Conservation (phyloP, 2,888 invertebrate genomes). For the Orthonevra nobilis region DNA sequence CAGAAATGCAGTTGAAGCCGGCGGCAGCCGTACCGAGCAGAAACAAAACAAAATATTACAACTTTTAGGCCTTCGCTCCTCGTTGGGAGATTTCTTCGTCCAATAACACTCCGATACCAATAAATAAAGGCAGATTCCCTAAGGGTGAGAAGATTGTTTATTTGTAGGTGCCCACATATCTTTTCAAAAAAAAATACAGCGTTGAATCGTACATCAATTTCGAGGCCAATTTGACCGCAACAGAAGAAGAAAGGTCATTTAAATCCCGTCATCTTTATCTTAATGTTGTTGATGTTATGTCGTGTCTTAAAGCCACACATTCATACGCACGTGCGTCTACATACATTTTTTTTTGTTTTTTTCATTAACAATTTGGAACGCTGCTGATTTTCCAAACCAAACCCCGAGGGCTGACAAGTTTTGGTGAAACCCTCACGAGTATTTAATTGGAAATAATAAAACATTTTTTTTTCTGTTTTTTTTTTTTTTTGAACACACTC, state of each 20-base stretch:
- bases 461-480: slow-evolving; percentile 3
- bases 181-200: slow-evolving; percentile 11
- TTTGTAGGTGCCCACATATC: slow-evolving; percentile 11
- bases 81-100: slow-evolving; percentile 49
- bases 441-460: slow-evolving; percentile 46
- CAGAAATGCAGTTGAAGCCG: slow-evolving; percentile 62
- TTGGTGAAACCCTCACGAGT: slow-evolving; percentile 15
- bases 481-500: background rate
- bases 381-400: slow-evolving; percentile 31
- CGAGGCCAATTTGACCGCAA: slow-evolving; percentile 42
- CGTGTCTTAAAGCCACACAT: slow-evolving; percentile 49
- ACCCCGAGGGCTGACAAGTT: slow-evolving; percentile 52
- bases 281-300: slow-evolving; percentile 44
- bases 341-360: slow-evolving; percentile 3
- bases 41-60: slow-evolving; percentile 64
- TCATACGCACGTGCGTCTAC: no score
- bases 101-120: slow-evolving; percentile 57
- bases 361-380: slow-evolving; percentile 35
- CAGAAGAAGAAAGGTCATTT: slow-evolving; percentile 50
- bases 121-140: slow-evolving; percentile 60
- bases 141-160: slow-evolving; percentile 41
- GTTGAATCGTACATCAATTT: slow-evolving; percentile 45
- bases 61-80: slow-evolving; percentile 57
- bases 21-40: slow-evolving; percentile 37
- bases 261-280: slow-evolving; percentile 42